phyloP scores from a whole-genome alignment of 2,113 vertebrate species.

The Aptenodytes patagonicus region DNA sequence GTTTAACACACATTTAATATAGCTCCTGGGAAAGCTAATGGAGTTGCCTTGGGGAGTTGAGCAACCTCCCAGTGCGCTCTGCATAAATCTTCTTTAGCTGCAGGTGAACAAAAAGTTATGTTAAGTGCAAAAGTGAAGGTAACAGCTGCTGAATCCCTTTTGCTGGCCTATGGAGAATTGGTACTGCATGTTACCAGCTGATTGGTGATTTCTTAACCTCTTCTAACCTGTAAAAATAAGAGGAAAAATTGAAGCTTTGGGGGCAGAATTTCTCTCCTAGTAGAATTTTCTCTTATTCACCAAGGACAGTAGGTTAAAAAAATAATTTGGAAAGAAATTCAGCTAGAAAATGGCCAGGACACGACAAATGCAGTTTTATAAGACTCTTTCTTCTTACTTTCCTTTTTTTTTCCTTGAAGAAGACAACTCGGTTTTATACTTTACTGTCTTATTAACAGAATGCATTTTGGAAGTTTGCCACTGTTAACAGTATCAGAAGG shows the following conservation, averaged over 20 bases:
- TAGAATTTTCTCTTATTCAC: constrained; percentile 48
- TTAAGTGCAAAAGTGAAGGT: constrained; percentile 71
- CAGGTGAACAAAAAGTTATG: constrained; percentile 76
- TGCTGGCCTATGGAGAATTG: constrained; percentile 68
- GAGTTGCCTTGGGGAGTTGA: constrained; percentile 70
- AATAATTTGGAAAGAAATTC: constrained; percentile 61
- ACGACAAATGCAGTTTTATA: constrained; percentile 60
- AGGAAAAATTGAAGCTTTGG: constrained; percentile 37
- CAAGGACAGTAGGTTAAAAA: constrained; percentile 52
- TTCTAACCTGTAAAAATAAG: constrained; percentile 56
- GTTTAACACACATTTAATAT: constrained; percentile 67
- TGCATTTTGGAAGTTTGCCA: constrained; percentile 81
- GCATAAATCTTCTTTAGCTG: constrained; percentile 72
- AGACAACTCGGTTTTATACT: constrained; percentile 79
- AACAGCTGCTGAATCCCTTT: constrained; percentile 74
- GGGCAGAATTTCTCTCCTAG: not conserved
- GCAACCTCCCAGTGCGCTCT: constrained; percentile 60
- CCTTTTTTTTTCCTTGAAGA: constrained; percentile 55
- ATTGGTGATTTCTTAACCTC: constrained; percentile 67
- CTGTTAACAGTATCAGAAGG: constrained; percentile 82
- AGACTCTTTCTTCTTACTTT: constrained; percentile 34
- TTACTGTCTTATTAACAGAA: constrained; percentile 83
- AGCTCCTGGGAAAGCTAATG: constrained; percentile 72
- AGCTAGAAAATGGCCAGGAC: constrained; percentile 49
- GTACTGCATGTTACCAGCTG: constrained; percentile 27